phyloP scores from a whole-genome alignment of 2,797 vertebrate species.

The Poeciliopsis infans region DNA sequence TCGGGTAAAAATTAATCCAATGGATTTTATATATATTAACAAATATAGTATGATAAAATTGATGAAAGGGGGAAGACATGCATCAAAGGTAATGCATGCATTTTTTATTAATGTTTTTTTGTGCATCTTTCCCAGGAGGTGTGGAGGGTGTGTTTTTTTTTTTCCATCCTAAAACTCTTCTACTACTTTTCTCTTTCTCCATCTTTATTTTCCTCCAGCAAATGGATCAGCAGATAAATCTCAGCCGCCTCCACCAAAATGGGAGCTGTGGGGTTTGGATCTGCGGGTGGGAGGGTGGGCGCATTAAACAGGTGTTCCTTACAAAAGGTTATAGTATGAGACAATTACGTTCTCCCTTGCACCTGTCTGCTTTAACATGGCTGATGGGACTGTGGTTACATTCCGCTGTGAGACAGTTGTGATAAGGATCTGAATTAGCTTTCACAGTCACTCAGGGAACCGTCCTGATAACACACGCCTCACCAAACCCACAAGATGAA shows the following conservation, averaged over 20 bases:
- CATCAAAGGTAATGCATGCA: too few relatives aligned
- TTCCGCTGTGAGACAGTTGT: slow-evolving; percentile 68
- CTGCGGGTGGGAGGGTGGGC: not conserved
- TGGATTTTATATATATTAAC: too few relatives aligned
- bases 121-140: not conserved
- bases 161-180: not conserved
- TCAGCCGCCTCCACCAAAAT: slow-evolving; percentile 12
- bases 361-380: slow-evolving; percentile 69
- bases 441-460: slow-evolving; percentile 73
- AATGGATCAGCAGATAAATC: slow-evolving; percentile 8
- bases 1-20: too few relatives aligned
- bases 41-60: too few relatives aligned
- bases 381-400: slow-evolving; percentile 65
- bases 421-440: slow-evolving; percentile 84
- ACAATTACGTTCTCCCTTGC: slow-evolving; percentile 72
- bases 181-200: slow-evolving; percentile 14
- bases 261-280: not conserved
- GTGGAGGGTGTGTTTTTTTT: not conserved
- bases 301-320: slow-evolving; percentile 67
- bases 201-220: slow-evolving; percentile 15
- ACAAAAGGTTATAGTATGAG: slow-evolving; percentile 72
- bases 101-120: not conserved
- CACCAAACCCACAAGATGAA: slow-evolving; percentile 71
- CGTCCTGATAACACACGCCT: slow-evolving; percentile 74
- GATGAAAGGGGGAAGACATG: too few relatives aligned